Conservation (phyloP, 2,113 vertebrate genomes). For the Chamaetylas fuelleborni region DNA sequence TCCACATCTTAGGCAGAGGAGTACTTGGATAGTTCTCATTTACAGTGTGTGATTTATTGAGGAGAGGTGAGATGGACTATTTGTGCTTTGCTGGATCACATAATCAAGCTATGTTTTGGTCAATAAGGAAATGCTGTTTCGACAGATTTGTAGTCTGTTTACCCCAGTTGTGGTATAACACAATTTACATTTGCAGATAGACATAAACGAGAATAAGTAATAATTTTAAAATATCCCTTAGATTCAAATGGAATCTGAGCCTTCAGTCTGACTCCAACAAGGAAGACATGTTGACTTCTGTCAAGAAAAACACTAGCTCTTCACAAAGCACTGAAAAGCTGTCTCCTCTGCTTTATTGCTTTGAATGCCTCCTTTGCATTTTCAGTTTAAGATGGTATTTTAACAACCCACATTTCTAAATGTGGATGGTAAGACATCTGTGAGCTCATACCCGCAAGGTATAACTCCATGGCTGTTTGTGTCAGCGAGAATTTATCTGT, state of each 20-base stretch:
- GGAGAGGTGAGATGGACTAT: background rate
- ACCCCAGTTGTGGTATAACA: background rate
- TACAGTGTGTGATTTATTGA: background rate
- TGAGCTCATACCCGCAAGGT: accelerated
- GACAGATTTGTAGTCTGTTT: background rate
- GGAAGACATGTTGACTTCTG: background rate
- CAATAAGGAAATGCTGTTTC: background rate
- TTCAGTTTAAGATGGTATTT: background rate
- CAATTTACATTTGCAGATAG: background rate
- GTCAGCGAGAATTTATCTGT: background rate
- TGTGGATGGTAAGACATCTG: too few species aligned
- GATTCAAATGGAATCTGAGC: background rate
- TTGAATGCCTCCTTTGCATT: background rate
- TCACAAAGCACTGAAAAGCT: background rate
- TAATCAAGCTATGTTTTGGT: background rate
- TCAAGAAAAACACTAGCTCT: background rate
- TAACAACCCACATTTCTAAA: background rate
- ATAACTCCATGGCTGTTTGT: accelerated
- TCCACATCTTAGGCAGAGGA: background rate
- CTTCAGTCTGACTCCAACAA: background rate
- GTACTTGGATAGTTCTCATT: background rate
- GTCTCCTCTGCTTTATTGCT: background rate
- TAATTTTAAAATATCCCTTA: background rate
- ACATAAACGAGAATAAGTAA: background rate
- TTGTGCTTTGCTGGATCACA: background rate